Conservation (phyloP, 64 coral and sea anemone genomes). For the Orbicella faveolata region DNA sequence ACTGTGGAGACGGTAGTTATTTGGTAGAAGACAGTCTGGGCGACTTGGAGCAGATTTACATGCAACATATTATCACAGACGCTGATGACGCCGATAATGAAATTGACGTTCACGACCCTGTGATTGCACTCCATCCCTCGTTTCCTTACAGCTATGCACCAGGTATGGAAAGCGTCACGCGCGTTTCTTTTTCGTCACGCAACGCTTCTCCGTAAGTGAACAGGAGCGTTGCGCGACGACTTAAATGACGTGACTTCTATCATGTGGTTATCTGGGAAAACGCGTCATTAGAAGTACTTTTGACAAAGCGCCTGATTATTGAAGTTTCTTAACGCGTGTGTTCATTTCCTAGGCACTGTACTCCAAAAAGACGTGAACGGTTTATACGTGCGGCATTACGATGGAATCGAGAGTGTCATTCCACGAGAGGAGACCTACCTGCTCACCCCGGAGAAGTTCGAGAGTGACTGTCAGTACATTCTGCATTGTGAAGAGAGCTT, state of each 20-base stretch:
- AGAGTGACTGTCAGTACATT: constrained; percentile 81
- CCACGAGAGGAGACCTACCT: constrained; percentile 88
- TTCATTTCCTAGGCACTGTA: constrained; percentile 72
- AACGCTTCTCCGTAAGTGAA: no score
- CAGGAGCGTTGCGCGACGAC: no score
- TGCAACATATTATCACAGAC: constrained; percentile 86
- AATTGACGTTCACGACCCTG: constrained; percentile 81
- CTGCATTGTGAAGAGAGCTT: constrained; percentile 90
- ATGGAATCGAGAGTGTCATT: constrained; percentile 84
- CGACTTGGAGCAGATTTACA: constrained; percentile 85
- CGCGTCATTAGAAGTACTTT: no score
- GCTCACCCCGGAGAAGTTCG: constrained; percentile 84
- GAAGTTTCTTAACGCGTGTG: background rate
- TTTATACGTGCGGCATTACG: constrained; percentile 91
- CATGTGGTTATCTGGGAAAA: no score
- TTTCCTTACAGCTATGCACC: constrained; percentile 96
- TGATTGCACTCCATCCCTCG: constrained; percentile 85
- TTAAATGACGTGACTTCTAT: no score
- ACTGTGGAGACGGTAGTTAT: constrained; percentile 75
- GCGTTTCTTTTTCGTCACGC: no score
- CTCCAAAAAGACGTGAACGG: constrained; percentile 54
- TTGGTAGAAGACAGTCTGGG: constrained; percentile 96
- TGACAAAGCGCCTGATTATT: no score
- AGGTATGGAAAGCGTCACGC: constrained; percentile 37
- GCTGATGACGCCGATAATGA: constrained; percentile 90